Conservation (phyloP, 1,140 invertebrate species). For the Reticulitermes speratus region DNA sequence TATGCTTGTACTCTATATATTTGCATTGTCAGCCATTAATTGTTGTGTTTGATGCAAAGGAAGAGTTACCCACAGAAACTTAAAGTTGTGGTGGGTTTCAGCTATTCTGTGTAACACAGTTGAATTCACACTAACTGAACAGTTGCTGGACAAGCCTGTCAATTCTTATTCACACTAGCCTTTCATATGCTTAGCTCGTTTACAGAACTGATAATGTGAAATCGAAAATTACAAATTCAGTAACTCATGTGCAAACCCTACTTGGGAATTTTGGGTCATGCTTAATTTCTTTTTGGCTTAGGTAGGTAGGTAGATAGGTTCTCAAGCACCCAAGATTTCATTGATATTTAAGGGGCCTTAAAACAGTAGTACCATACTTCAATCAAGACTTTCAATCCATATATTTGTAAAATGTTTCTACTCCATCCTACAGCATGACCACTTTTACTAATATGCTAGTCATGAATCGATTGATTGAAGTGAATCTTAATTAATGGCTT, state of each 20-base stretch:
- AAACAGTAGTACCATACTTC: slow-evolving; percentile 13
- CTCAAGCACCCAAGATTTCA: slow-evolving; percentile 8
- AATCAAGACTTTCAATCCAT: neutral
- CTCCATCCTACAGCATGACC: slow-evolving; percentile 17
- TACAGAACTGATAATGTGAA: too few species aligned
- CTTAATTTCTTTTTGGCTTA: neutral
- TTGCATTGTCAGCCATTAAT: neutral
- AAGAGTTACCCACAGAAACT: slow-evolving; percentile 16
- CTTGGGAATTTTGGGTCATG: neutral
- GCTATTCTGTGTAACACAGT: neutral
- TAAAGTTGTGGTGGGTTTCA: neutral
- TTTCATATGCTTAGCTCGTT: too few species aligned
- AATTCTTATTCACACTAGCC: too few species aligned
- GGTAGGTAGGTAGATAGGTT: neutral
- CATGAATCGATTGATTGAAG: slow-evolving; percentile 16
- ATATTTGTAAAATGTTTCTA: slow-evolving; percentile 13
- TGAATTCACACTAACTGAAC: neutral
- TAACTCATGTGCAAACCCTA: neutral
- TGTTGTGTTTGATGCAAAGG: neutral
- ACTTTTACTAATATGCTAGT: slow-evolving; percentile 33
- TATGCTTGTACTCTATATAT: neutral
- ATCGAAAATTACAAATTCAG: too few species aligned
- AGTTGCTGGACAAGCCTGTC: neutral
- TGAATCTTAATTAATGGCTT: slow-evolving; percentile 23
- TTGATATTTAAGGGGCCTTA: slow-evolving; percentile 31